Conservation (phyloP, 2,797 vertebrate species). For the Phalloptychus januarius region DNA sequence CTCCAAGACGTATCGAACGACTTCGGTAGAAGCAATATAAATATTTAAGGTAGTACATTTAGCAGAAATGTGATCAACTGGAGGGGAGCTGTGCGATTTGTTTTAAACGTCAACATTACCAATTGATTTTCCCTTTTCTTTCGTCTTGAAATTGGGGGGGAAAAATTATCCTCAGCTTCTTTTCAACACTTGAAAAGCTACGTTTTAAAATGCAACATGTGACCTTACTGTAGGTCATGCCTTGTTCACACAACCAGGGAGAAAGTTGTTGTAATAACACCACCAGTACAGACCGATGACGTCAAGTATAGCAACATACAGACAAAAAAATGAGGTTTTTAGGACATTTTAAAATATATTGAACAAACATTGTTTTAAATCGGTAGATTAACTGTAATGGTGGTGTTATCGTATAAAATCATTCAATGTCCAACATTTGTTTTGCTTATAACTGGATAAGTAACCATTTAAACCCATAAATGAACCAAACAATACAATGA, state of each 20-base stretch:
- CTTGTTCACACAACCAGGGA: conserved; percentile 6
- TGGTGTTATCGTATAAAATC: conserved; percentile 47
- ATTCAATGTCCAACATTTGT: background rate
- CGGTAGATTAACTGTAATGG: conserved; percentile 6
- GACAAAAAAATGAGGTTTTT: conserved; percentile 10
- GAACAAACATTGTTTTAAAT: background rate
- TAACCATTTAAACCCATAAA: conserved; percentile 24
- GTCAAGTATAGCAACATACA: background rate
- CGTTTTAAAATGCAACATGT: conserved; percentile 22
- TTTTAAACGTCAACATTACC: conserved; percentile 21
- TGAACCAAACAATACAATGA: conserved; percentile 10
- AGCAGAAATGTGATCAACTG: background rate
- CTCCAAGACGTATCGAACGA: background rate
- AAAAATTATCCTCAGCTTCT: background rate
- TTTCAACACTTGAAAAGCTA: conserved; percentile 7
- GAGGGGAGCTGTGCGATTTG: conserved; percentile 5
- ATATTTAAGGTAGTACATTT: background rate
- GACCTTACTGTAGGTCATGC: conserved; percentile 40
- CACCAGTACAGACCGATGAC: conserved; percentile 20
- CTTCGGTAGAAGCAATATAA: background rate
- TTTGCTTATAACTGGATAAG: conserved; percentile 6
- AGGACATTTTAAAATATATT: background rate
- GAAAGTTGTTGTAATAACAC: conserved; percentile 51
- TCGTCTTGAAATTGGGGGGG: background rate
- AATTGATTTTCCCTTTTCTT: background rate